Evolutionary conservation across 64 coral and sea anemone species (phyloP), one percentile per base, ranked within the genome.

Genomic region (Orbicella faveolata): DNA sequence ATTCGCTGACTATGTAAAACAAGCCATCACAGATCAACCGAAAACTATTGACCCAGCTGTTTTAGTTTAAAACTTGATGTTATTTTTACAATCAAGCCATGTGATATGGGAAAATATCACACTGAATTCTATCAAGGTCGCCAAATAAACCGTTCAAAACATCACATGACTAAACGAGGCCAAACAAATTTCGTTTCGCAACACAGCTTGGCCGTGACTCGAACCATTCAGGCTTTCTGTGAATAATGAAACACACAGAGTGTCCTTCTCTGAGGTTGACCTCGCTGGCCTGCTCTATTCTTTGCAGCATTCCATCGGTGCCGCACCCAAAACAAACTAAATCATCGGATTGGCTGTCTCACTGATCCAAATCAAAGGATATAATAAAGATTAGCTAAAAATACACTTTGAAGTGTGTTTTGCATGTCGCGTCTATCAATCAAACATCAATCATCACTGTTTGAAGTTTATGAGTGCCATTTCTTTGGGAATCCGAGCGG

Each of bases 271-370:
- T 67, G 44, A 51, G 2, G 72, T 13, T 73, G 82, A 85, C 82
- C 82, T 67, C 23, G 52, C 19, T 18, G 13, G 39, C 63, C 11
- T 30, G 4, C 23, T 25, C 82, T 72, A 85, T 85, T 85, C 65
- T 85, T 53, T 85, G 1, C 64, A 18, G 64, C 82, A 73, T 85
- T 85, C 82, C 82, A 72, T 17, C 20, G 65, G 3, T 39, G 39
- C 82, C 82, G 39, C 82, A 85, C 82, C 82, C 82, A 72, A 85
- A 85, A 72, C 82, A 85, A 85, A 85, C 39, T 37, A 14, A 65
- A 53, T 16, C 3, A 48, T 3, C 7, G 36, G 17, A 85, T 73
- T 85, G 82, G 82, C 33, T 84, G 19, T 11, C 19, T 61, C 6
- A 44, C 20, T 52, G 37, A 73, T 67, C 80, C 80, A 34, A 44